Percentiles rank a stretch among this genome's conserved stretches.
Conservation (phyloP, 2,888 invertebrate species). For the Cataglyphis altisquamis region DNA sequence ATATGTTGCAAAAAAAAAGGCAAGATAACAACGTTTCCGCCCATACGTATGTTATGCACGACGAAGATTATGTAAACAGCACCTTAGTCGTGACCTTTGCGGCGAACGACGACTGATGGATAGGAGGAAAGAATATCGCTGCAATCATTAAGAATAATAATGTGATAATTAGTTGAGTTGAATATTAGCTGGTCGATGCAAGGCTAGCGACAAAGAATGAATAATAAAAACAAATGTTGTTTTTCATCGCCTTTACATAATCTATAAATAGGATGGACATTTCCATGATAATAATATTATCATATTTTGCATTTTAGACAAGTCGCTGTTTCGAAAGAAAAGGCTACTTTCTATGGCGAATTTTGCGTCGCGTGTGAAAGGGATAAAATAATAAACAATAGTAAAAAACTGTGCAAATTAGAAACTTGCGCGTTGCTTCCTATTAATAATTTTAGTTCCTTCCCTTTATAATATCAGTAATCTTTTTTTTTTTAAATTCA, state of each 20-base stretch:
- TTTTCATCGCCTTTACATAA: background rate
- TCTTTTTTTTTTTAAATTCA: too few relatives aligned
- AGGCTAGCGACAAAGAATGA: background rate
- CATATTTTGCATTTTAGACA: background rate
- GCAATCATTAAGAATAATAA: background rate
- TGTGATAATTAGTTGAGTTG: constrained; percentile 4
- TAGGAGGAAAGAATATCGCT: background rate
- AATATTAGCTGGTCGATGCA: background rate
- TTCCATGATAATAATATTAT: background rate
- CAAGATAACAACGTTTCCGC: background rate
- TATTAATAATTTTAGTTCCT: too few relatives aligned
- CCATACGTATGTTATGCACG: background rate
- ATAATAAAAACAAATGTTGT: background rate
- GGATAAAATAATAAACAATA: too few relatives aligned
- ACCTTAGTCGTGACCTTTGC: constrained; percentile 14
- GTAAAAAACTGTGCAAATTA: too few relatives aligned
- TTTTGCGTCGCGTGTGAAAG: background rate
- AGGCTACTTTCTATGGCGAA: background rate
- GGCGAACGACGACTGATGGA: background rate
- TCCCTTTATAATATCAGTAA: too few relatives aligned
- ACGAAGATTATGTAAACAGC: constrained; percentile 24
- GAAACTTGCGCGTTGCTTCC: too few relatives aligned
- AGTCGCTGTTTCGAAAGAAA: background rate
- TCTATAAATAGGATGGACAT: background rate
- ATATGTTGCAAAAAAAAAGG: background rate